Conservation (phyloP, 2,888 invertebrate genomes). For the Trissolcus brochymenae region DNA sequence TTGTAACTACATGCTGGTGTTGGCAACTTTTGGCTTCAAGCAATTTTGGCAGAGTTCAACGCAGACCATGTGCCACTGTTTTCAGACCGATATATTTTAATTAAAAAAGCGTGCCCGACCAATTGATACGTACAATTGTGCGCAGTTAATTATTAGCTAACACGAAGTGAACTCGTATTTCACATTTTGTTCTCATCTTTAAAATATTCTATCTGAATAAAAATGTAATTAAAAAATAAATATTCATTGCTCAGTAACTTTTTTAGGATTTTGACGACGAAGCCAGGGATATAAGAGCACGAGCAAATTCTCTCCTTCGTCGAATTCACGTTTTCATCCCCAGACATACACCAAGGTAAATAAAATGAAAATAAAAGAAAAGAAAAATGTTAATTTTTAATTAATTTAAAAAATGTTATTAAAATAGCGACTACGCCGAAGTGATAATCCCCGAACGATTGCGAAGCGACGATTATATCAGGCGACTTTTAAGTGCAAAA, state of each 20-base stretch:
- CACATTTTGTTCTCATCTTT: too few species aligned
- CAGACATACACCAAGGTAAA: conserved; percentile 82
- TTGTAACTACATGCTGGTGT: conserved; percentile 9
- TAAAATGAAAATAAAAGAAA: not conserved
- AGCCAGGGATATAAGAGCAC: conserved; percentile 87
- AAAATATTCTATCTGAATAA: too few species aligned
- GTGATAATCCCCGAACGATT: conserved; percentile 80
- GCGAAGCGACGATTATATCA: conserved; percentile 83
- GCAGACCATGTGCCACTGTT: too few species aligned
- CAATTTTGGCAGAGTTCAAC: conserved; percentile 49
- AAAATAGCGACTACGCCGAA: conserved; percentile 78
- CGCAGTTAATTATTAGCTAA: not conserved
- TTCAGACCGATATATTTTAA: too few species aligned
- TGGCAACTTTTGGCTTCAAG: conserved; percentile 26
- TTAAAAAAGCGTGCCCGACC: too few species aligned
- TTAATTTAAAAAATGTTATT: conserved; percentile 8
- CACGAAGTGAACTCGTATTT: not conserved
- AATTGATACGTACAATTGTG: not conserved
- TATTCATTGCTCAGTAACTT: conserved; percentile 14
- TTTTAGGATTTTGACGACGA: conserved; percentile 89
- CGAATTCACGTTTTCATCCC: conserved; percentile 87
- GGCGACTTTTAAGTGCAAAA: conserved; percentile 82
- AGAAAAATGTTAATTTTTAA: not conserved
- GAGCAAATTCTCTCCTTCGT: conserved; percentile 85
- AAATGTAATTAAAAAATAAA: not conserved